Evolutionary conservation across 2,888 invertebrate species (phyloP).

Genomic region (Loripinus fragilis): DNA sequence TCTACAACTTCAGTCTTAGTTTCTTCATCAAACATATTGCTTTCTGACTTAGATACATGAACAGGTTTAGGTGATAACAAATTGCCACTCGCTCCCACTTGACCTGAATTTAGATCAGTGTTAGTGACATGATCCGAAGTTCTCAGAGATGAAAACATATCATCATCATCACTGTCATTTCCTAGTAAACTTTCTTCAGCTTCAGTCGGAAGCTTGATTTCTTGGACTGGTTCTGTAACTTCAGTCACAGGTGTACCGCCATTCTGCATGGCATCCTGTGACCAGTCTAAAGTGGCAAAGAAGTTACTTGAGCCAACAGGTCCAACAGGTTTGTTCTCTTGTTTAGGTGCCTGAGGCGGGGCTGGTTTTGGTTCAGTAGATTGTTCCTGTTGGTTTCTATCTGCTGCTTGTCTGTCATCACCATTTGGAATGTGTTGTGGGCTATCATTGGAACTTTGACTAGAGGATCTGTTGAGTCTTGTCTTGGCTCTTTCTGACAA

Average conservation of each 20-base stretch:
- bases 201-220: slow-evolving; percentile 49
- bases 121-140: slow-evolving; percentile 11
- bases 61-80: slow-evolving; percentile 4
- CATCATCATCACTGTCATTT: slow-evolving; percentile 72
- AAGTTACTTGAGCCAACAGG: slow-evolving; percentile 40
- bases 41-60: slow-evolving; percentile 21
- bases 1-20: slow-evolving; percentile 6
- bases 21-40: slow-evolving; percentile 43
- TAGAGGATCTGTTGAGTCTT: slow-evolving; percentile 69
- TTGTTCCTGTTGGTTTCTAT: not conserved
- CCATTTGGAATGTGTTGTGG: slow-evolving; percentile 62
- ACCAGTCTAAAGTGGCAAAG: slow-evolving; percentile 65
- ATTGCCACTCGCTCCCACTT: slow-evolving; percentile 7
- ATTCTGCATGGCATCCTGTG: not conserved
- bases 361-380: slow-evolving; percentile 37
- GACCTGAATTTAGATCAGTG: slow-evolving; percentile 10
- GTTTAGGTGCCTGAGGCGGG: slow-evolving; percentile 24
- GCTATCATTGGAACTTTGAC: slow-evolving; percentile 70
- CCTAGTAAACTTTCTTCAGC: slow-evolving; percentile 62
- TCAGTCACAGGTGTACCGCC: not conserved
- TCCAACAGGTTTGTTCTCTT: slow-evolving; percentile 33
- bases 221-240: slow-evolving; percentile 27
- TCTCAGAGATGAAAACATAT: slow-evolving; percentile 69
- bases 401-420: not conserved
- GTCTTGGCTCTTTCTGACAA: slow-evolving; percentile 75